A percentile compares a stretch with the other conserved stretches of the same genome.
Conservation (phyloP, 2,797 vertebrate species). For the Megalops cyprinoides region DNA sequence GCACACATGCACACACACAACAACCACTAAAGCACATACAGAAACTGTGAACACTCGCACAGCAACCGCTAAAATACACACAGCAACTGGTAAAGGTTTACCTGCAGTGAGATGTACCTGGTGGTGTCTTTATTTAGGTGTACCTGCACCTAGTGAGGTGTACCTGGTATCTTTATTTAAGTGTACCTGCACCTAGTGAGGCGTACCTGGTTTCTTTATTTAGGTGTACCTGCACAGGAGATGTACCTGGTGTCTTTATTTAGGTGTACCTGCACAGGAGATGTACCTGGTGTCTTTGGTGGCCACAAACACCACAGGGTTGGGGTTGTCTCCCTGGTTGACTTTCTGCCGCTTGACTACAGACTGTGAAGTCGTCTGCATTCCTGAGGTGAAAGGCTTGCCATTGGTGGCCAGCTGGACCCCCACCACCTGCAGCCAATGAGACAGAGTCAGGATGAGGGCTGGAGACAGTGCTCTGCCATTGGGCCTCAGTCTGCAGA, state of each 20-base stretch:
- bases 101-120: neutral
- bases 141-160: too few relatives aligned
- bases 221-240: too few relatives aligned
- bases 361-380: conserved; percentile 85
- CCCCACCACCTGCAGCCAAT: conserved; percentile 71
- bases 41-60: neutral
- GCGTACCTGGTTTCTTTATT: neutral
- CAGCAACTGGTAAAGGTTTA: neutral
- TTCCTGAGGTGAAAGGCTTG: conserved; percentile 82
- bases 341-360: conserved; percentile 91
- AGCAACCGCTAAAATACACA: neutral
- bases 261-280: too few relatives aligned
- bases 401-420: conserved; percentile 89
- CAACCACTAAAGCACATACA: neutral
- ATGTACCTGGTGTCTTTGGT: conserved; percentile 91
- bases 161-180: too few relatives aligned
- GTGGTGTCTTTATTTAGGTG: too few relatives aligned
- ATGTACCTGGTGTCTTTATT: too few relatives aligned
- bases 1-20: neutral
- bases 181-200: too few relatives aligned
- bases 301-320: conserved; percentile 93
- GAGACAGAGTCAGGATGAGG: conserved; percentile 1
- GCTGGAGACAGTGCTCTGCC: neutral
- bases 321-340: conserved; percentile 90
- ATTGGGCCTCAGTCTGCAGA: neutral